Percentiles rank a stretch among this genome's conserved stretches.
Evolutionary conservation across 2,113 vertebrate species (phyloP).

Genomic region (Plestiodon gilberti): DNA sequence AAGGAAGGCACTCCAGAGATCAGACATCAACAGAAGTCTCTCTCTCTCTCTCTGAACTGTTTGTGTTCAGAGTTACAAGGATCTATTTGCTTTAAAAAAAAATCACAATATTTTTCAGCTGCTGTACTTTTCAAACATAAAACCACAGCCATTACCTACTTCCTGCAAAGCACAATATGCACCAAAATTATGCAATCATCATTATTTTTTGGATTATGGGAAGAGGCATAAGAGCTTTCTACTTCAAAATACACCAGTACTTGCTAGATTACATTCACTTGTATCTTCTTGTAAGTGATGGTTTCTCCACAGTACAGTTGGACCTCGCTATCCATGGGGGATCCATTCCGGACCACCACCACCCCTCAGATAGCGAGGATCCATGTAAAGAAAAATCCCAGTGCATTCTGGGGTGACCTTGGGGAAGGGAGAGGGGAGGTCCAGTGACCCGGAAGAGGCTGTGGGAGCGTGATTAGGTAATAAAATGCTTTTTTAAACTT

Average conservation of each 20-base stretch:
- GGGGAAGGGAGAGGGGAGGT: too few relatives aligned
- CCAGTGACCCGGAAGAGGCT: too few relatives aligned
- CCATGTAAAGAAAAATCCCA: too few relatives aligned
- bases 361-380: too few relatives aligned
- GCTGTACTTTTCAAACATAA: conserved; percentile 23
- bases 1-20: neutral
- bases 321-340: conserved; percentile 48
- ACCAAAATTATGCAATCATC: neutral
- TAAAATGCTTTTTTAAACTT: too few relatives aligned
- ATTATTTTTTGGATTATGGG: conserved; percentile 12
- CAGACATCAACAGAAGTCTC: conserved; percentile 4
- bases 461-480: too few relatives aligned
- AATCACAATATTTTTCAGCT: conserved; percentile 28
- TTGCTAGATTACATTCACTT: conserved; percentile 42
- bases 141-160: conserved; percentile 19
- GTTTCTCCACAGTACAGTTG: conserved; percentile 56
- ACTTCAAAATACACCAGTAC: conserved; percentile 36
- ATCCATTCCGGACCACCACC: too few relatives aligned
- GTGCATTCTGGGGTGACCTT: too few relatives aligned
- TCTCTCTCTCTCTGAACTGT: neutral
- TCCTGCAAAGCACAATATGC: conserved; percentile 42
- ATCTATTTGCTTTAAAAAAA: neutral
- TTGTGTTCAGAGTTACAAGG: neutral
- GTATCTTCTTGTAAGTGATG: conserved; percentile 45
- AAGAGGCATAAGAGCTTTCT: conserved; percentile 21